phyloP scores from a whole-genome alignment of 2,888 invertebrate species.

The Pteria penguin region DNA sequence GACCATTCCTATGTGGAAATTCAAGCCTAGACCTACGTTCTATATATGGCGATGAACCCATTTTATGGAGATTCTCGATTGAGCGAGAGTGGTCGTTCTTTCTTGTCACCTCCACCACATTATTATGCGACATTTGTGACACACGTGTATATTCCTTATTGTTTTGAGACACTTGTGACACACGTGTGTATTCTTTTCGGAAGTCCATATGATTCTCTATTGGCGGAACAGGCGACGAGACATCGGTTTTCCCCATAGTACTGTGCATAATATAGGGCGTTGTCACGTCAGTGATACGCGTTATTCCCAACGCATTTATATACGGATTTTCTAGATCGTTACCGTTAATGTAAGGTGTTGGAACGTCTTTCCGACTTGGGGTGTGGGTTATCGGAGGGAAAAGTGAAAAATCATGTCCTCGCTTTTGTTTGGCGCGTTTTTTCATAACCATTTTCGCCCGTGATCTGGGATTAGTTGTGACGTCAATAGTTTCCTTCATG shows the following conservation, averaged over 20 bases:
- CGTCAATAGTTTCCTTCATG: slow-evolving; percentile 48
- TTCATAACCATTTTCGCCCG: slow-evolving; percentile 58
- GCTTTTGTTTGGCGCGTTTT: slow-evolving; percentile 47
- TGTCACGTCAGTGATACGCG: slow-evolving; percentile 49
- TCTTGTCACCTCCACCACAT: slow-evolving; percentile 53
- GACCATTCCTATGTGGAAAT: slow-evolving; percentile 46
- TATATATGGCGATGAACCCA: slow-evolving; percentile 53
- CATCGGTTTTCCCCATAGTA: slow-evolving; percentile 52
- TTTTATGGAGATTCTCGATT: slow-evolving; percentile 51
- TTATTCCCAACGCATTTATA: slow-evolving; percentile 29
- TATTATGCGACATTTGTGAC: slow-evolving; percentile 40
- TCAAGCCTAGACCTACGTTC: slow-evolving; percentile 45
- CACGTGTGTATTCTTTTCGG: slow-evolving; percentile 49
- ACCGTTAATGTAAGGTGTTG: slow-evolving; percentile 53
- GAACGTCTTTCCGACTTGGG: slow-evolving; percentile 50
- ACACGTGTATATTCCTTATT: slow-evolving; percentile 7
- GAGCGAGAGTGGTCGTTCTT: slow-evolving; percentile 52
- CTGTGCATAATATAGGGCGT: slow-evolving; percentile 60
- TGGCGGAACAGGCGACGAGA: slow-evolving; percentile 29
- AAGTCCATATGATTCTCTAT: background rate
- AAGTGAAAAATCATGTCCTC: slow-evolving; percentile 44
- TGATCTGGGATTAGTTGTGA: slow-evolving; percentile 50
- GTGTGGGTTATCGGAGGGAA: slow-evolving; percentile 58
- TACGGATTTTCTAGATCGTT: slow-evolving; percentile 28
- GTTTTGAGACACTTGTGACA: slow-evolving; percentile 36